Evolutionary conservation across 1,140 invertebrate genomes (phyloP).

Genomic region (Megalonaias nervosa): DNA sequence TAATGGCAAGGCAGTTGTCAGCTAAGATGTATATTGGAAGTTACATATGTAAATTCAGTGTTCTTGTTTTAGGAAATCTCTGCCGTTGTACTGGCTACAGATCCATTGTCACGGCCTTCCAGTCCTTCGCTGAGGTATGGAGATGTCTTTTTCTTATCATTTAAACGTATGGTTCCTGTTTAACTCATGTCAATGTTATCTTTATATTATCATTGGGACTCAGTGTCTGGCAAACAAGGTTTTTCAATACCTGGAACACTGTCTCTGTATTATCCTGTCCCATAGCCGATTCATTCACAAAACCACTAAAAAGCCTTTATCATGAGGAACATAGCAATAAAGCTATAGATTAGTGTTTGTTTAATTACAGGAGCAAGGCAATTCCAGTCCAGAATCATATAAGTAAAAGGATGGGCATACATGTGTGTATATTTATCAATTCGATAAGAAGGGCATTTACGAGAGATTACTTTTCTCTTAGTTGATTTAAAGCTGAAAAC

Average conservation of each 20-base stretch:
- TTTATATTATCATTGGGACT: background rate
- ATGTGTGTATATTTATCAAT: no score
- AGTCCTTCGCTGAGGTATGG: slow-evolving; percentile 55
- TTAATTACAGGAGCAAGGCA: no score
- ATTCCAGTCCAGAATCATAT: no score
- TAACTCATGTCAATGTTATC: no score
- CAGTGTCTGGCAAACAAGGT: background rate
- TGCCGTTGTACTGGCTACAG: slow-evolving; percentile 71
- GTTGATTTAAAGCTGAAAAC: background rate
- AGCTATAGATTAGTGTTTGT: no score
- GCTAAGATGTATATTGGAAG: no score
- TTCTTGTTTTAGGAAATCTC: slow-evolving; percentile 59
- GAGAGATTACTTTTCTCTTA: background rate
- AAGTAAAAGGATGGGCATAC: no score
- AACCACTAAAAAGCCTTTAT: no score
- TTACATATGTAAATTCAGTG: background rate
- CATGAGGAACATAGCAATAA: no score
- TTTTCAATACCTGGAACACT: no score
- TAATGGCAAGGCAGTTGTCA: background rate
- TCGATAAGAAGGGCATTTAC: background rate
- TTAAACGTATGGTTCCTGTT: background rate
- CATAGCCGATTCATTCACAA: no score
- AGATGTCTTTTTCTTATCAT: background rate
- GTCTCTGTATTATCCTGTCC: no score
- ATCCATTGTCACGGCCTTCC: slow-evolving; percentile 67